These are phyloP conservation scores for Drosophila busckii DNA, from an alignment of 1,140 invertebrate genomes.

Conservation along the genomic window DNA sequence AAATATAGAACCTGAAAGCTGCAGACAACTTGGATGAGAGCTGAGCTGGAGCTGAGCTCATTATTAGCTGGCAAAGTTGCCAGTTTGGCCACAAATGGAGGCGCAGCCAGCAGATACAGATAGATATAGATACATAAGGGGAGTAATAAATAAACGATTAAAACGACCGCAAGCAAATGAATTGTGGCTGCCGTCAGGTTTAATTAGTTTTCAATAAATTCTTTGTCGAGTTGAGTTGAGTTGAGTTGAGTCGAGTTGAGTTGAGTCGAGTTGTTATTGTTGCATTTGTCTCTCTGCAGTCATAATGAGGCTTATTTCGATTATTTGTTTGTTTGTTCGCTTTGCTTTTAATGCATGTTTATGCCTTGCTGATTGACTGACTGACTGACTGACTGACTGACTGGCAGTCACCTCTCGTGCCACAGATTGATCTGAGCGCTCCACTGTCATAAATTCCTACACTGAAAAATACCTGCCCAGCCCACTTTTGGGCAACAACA, in stretches of 20 bases:
- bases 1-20: conserved; percentile 1
- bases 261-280: conserved; percentile 21
- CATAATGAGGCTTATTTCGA: conserved; percentile 69
- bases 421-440: conserved; percentile 33
- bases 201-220: conserved; percentile 67
- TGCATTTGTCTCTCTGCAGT: conserved; percentile 34
- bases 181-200: conserved; percentile 50
- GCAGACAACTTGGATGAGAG: not conserved
- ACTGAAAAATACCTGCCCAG: conserved; percentile 35
- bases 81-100: not conserved
- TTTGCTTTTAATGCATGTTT: conserved; percentile 61
- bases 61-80: conserved; percentile 2
- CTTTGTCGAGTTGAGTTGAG: conserved; percentile 13
- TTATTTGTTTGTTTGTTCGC: conserved; percentile 57
- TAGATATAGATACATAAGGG: not conserved
- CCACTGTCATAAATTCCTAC: conserved; percentile 5
- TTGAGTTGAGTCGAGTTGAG: conserved; percentile 1
- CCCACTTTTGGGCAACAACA: conserved; percentile 20
- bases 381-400: conserved; percentile 35
- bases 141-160: conserved; percentile 70
- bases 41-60: conserved; percentile 16
- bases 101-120: not conserved
- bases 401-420: conserved; percentile 34
- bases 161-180: conserved; percentile 43
- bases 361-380: conserved; percentile 29